Evolutionary conservation across 2,888 invertebrate genomes (phyloP).

Genomic region (Dioctria linearis): DNA sequence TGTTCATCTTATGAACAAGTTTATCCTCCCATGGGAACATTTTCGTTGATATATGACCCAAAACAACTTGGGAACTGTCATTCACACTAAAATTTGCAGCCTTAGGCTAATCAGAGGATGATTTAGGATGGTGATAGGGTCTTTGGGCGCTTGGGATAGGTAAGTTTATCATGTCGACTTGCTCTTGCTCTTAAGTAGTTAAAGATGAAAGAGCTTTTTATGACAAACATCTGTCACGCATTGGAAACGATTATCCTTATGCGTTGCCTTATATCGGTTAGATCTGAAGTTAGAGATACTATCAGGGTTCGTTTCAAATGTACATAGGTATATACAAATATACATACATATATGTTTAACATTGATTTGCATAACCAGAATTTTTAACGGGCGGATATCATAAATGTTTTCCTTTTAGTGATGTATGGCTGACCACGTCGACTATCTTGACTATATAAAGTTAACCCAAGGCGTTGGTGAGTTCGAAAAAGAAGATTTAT

Average conservation of each 20-base stretch:
- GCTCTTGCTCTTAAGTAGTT: background rate
- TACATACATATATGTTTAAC: no score
- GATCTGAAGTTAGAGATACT: no score
- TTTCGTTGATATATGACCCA: conserved; percentile 44
- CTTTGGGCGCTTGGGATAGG: background rate
- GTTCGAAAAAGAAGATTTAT: no score
- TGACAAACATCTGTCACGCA: background rate
- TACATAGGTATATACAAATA: no score
- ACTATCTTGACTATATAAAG: no score
- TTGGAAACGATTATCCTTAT: background rate
- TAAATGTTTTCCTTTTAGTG: no score
- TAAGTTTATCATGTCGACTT: conserved; percentile 1
- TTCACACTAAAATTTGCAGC: conserved; percentile 45
- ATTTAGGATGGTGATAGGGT: conserved; percentile 22
- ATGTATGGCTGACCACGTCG: no score
- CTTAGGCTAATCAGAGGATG: conserved; percentile 27
- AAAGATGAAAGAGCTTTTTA: background rate
- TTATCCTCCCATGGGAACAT: conserved; percentile 32
- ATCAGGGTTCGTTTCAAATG: no score
- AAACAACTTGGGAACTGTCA: conserved; percentile 38
- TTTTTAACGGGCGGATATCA: no score
- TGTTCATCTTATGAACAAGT: conserved; percentile 17
- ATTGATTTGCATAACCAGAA: no score
- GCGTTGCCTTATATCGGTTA: background rate
- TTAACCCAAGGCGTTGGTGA: no score